Base-by-base conservation (phyloP, 2,888 invertebrate genomes). In the Himalopsyche anomala region DNA sequence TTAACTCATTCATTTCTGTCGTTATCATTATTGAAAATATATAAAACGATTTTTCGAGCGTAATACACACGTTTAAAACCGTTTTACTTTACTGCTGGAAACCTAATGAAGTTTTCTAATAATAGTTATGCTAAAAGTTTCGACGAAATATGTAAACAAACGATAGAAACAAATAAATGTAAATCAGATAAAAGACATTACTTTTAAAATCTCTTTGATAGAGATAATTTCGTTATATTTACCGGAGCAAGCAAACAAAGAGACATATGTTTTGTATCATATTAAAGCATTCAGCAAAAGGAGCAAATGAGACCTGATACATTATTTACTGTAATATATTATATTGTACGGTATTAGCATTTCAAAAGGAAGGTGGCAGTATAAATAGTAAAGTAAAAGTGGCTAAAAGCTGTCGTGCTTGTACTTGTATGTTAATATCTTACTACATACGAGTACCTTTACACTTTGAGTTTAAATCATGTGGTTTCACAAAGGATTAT, bases 391-490 rank as follows among this genome's bases (percentile, higher is more conserved):
- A 62, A 62, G 62, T 62, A 62, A 62, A 62, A 62, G 62, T 62
- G 62, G 62, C 19, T 62, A 62, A 62, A 62, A 28, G 62, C n/a
- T 62, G 28, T 6, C 62, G 62, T 19, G 3, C 62, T 19, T 19
- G 62, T 62, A 11, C 62, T 62, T 62, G 62, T 62, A 62, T 62
- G 62, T 62, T 62, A 62, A 62, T 62, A 19, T 62, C 62, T 62
- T 62, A 62, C 62, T 62, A 62, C 62, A 62, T 62, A 19, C 62
- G 62, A 62, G 62, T 62, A 62, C 62, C 62, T 62, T 62, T 62
- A 62, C 62, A 62, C 62, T 62, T 62, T 62, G 62, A 62, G 62
- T 62, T 62, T 62, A 62, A 62, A 62, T 62, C 62, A 62, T 62
- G 62, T 62, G 62, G 62, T 62, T 62, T 62, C 28, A 28, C 62